Base-by-base conservation (phyloP, 64 coral and sea anemone genomes). In the Actinia equina region DNA sequence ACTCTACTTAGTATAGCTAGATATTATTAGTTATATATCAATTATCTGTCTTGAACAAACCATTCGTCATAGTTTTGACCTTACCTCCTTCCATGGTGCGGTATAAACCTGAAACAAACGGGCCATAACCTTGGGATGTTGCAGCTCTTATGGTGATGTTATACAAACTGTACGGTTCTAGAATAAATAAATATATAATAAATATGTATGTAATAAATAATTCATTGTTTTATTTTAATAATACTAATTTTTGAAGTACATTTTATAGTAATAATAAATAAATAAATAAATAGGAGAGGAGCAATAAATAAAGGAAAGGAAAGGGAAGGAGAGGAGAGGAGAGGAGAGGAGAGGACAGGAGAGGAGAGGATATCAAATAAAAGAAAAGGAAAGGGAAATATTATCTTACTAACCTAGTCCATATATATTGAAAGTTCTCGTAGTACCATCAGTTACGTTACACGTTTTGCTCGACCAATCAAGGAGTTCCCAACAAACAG, bases 31-130 rank as follows among this genome's bases (percentile, higher is more conserved):
- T 37, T 37, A 37, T 37, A 37, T 37, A 37, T 37, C 30, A 37
- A 37, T 37, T 37, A 37, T 37, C 30, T 37, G 30, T 37, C 30
- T 37, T 37, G 30, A 37, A 37, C 46, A 49, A 49, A 49, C 46
- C 46, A 49, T 49, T 49, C 30, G 30, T 49, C 46, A 49, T 6
- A 49, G 7, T 49, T 49, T 49, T 8, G 4, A 49, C 26, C 45
- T 82, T 60, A 95, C 93, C 90, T 92, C 93, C 93, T 92, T 95
- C 89, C 19, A 71, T 86, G 22, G 93, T 95, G 12, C 56, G 61
- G 30, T 89, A 89, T 53, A 86, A 77, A 42, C 53, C 70, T 59
- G 59, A 82, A 2, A 27, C 58, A 3, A 18, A 0, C 44, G 86
- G 82, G 17, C 93, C 93, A 27, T 57, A 76, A 9, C 93, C 93